Evolutionary conservation across 2,113 vertebrate genomes (phyloP), one percentile per base, ranked within the genome.

Genomic region (Xiphophorus couchianus): DNA sequence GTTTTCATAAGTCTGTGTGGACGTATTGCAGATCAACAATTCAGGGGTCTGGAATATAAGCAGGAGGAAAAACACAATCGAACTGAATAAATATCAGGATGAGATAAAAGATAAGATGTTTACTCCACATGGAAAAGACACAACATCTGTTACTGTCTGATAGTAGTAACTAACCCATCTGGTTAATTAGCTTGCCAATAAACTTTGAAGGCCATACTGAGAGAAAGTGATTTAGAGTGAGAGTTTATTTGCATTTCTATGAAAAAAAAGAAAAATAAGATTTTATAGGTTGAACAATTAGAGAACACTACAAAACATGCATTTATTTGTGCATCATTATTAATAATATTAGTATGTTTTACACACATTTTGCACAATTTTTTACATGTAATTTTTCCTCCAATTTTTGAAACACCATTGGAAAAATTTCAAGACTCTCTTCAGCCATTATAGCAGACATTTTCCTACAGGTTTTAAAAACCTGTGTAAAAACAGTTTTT

Each of bases 111-210:
- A 54, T 25, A 8, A 37, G 15, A 5, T 54, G 69, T 15, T 44
- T 78, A 31, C 15, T 73, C 22, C 68, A 72, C 63, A 61, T 27
- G 3, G 62, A 62, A 33, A 65, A 25, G 28, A 35, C 7, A 33
- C 2, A 37, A 37, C 29, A 44, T 72, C 81, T 66, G 14, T 30
- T 73, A 64, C 61, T 60, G 65, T 76, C 14, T 73, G 78, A 69
- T 78, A 80, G 74, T 37, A 65, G 63, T 76, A 37, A 37, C 35
- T 37, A 37, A 77, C 90, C 84, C 88, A 90, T 92, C 86, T 92
- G 91, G 90, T 66, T 88, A 91, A 90, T 91, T 90, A 86, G 51
- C 86, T 86, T 84, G 85, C 84, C 84, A 87, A 80, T 86, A 87
- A 86, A 84, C 82, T 78, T 73, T 74, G 65, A 82, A 44, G 33